These are phyloP conservation scores for Ifrita kowaldi DNA, from an alignment of 2,113 vertebrate genomes.

Conservation along the genomic window DNA sequence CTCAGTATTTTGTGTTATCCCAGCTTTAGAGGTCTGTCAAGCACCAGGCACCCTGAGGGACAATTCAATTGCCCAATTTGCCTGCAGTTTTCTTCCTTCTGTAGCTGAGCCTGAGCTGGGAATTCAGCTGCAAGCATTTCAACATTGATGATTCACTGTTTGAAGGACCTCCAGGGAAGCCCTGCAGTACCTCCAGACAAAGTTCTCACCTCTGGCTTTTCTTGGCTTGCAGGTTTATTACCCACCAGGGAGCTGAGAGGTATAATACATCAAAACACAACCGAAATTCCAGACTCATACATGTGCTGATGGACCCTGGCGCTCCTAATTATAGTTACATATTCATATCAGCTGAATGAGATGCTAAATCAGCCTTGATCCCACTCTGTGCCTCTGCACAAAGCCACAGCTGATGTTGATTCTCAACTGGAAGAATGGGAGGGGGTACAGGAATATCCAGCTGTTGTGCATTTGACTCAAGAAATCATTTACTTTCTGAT, in stretches of 20 bases:
- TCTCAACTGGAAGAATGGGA: constrained; percentile 19
- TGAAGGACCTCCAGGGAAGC: constrained; percentile 62
- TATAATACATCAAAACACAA: constrained; percentile 28
- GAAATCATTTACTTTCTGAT: background rate
- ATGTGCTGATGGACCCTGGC: constrained; percentile 16
- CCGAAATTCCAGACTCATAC: background rate
- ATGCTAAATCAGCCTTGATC: background rate
- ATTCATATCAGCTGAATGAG: constrained; percentile 31
- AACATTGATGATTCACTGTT: constrained; percentile 49
- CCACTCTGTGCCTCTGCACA: background rate
- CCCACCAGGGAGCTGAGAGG: background rate
- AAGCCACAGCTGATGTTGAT: constrained; percentile 32
- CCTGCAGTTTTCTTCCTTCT: background rate
- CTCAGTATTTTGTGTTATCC: background rate
- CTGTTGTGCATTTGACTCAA: constrained; percentile 23
- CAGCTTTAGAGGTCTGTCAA: background rate
- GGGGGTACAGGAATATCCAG: constrained; percentile 5
- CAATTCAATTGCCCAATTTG: background rate
- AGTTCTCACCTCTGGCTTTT: constrained; percentile 59
- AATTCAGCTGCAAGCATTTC: constrained; percentile 41
- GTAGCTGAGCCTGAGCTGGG: background rate
- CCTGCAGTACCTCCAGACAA: constrained; percentile 44
- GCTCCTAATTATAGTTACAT: constrained; percentile 36
- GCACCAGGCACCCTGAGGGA: background rate
- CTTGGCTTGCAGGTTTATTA: constrained; percentile 50